These are phyloP conservation scores for Prinia subflava DNA, from an alignment of 2,113 vertebrate genomes.

Conservation along the genomic window DNA sequence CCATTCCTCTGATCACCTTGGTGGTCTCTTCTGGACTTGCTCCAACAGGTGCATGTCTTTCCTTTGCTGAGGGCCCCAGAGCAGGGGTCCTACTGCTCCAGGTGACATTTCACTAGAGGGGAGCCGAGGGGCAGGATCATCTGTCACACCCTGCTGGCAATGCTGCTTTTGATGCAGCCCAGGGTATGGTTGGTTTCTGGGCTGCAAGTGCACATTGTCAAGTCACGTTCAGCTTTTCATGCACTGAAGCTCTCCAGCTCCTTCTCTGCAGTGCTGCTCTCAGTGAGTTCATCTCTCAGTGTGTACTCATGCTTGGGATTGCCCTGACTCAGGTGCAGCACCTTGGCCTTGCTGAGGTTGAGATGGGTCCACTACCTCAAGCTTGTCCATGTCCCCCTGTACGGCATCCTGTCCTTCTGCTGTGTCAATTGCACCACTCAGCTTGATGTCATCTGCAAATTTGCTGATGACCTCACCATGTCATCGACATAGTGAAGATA, in stretches of 20 bases:
- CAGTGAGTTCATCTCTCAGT: not conserved
- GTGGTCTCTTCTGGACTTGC: not conserved
- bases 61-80: not conserved
- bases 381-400: not conserved
- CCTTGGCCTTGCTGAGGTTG: not conserved
- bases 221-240: not conserved
- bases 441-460: not conserved
- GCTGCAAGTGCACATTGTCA: accelerated
- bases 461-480: not conserved
- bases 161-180: not conserved
- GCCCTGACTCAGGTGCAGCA: not conserved
- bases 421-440: not conserved
- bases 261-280: not conserved
- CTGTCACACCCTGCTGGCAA: not conserved
- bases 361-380: not conserved
- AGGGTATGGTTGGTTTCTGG: not conserved
- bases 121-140: not conserved
- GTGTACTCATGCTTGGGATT: not conserved
- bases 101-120: not conserved
- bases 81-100: not conserved
- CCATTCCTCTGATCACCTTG: not conserved
- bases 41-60: not conserved
- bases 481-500: not conserved
- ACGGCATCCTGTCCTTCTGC: not conserved
- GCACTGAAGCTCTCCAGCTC: not conserved